Conservation (phyloP, 2,113 vertebrate species). For the Apodemus sylvaticus region DNA sequence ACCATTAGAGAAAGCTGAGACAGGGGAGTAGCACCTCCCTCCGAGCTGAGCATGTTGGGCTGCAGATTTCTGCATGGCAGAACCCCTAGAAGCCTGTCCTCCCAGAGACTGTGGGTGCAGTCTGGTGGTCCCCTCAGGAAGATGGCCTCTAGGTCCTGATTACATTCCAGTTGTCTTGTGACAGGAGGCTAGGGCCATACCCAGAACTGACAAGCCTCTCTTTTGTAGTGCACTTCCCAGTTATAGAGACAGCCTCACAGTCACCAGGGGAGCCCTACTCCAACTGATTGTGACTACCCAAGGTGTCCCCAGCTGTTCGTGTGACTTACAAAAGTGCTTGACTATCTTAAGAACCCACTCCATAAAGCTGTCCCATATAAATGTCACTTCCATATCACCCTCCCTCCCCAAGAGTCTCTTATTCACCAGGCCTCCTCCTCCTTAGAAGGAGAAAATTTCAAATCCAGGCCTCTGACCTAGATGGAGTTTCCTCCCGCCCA, state of each 20-base stretch:
- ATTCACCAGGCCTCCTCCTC: constrained; percentile 25
- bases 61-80: background rate
- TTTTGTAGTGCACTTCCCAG: background rate
- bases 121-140: background rate
- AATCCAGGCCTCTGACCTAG: background rate
- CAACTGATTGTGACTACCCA: background rate
- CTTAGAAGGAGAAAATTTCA: constrained; percentile 23
- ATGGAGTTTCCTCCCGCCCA: background rate
- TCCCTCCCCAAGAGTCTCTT: background rate
- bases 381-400: constrained; percentile 34
- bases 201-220: background rate
- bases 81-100: background rate
- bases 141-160: background rate
- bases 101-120: background rate
- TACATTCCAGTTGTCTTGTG: background rate
- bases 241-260: background rate
- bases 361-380: constrained; percentile 5
- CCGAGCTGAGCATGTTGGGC: background rate
- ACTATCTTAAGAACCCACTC: background rate
- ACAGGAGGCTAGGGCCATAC: background rate
- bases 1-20: background rate
- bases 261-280: background rate
- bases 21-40: background rate
- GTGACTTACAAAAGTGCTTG: constrained; percentile 6
- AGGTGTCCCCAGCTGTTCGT: background rate